A percentile compares a stretch with the other conserved stretches of the same genome.
Evolutionary conservation across 2,113 vertebrate species (phyloP).

Genomic region (Callionymus lyra): DNA sequence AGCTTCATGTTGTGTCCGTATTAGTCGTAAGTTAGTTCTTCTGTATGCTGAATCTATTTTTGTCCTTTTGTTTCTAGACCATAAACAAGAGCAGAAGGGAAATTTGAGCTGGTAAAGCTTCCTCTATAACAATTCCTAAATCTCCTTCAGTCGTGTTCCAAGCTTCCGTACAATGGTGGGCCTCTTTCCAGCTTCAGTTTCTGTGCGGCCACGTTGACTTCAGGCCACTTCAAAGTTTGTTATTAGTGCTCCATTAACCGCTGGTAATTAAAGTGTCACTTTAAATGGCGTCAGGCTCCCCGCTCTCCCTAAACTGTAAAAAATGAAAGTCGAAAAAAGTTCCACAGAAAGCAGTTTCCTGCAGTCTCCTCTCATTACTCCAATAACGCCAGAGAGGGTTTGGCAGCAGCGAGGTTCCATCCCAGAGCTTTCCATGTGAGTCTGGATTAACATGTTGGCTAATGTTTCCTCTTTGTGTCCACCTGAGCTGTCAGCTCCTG

Average conservation of each 20-base stretch:
- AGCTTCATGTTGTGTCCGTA: no score
- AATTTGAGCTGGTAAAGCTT: no score
- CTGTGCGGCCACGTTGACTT: constrained; percentile 26
- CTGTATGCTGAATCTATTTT: no score
- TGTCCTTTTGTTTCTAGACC: no score
- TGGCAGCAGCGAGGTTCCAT: constrained; percentile 24
- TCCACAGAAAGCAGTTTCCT: constrained; percentile 33
- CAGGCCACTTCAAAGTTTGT: constrained; percentile 42
- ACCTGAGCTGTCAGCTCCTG: constrained; percentile 42
- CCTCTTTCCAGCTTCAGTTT: constrained; percentile 10
- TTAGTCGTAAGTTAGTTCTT: no score
- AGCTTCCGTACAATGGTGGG: not conserved
- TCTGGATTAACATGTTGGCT: constrained; percentile 35
- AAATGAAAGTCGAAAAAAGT: constrained; percentile 2
- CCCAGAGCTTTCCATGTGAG: constrained; percentile 31
- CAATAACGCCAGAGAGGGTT: constrained; percentile 26
- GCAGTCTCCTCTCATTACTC: constrained; percentile 44
- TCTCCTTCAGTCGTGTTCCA: no score
- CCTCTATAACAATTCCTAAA: no score
- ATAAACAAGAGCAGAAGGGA: no score
- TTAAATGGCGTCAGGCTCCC: constrained; percentile 27
- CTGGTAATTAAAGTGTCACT: constrained; percentile 53
- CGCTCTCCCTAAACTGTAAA: constrained; percentile 32
- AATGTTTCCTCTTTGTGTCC: constrained; percentile 36
- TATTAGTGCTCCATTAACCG: constrained; percentile 45